Conservation (phyloP, 2,113 vertebrate genomes). For the Calonectris borealis region DNA sequence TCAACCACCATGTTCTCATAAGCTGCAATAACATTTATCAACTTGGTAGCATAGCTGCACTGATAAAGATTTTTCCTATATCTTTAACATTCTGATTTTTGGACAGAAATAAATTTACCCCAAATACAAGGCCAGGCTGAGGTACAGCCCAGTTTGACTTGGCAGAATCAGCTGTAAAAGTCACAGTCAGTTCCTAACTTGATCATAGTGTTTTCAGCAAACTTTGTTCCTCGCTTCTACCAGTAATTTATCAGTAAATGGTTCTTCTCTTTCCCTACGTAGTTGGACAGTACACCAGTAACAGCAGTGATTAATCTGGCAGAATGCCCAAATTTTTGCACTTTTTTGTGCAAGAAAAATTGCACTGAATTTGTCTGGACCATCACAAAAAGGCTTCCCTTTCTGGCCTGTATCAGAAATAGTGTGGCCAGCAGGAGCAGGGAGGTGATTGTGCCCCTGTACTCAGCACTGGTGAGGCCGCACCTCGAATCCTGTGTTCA, state of each 20-base stretch:
- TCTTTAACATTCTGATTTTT: background rate
- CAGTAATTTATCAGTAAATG: background rate
- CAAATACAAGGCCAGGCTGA: background rate
- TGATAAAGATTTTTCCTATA: background rate
- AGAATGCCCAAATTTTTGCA: background rate
- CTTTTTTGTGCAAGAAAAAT: background rate
- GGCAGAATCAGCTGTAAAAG: background rate
- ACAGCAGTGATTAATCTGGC: background rate
- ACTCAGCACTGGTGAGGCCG: too few relatives aligned
- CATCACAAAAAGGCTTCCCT: background rate
- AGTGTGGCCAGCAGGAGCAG: too few relatives aligned
- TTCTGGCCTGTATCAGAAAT: too few relatives aligned
- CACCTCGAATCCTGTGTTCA: too few relatives aligned
- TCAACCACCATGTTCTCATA: background rate
- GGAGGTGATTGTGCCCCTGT: too few relatives aligned
- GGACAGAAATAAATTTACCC: background rate
- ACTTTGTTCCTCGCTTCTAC: background rate
- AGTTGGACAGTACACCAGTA: background rate
- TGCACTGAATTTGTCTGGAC: background rate
- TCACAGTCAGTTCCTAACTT: background rate
- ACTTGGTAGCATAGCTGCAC: background rate
- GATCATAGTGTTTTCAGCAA: background rate
- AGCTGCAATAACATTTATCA: background rate
- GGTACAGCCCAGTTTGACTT: background rate
- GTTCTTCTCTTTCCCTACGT: background rate